Percentiles rank a stretch among this genome's conserved stretches.
These are phyloP conservation scores for Osmerus mordax DNA, from an alignment of 2,113 vertebrate genomes.

Conservation along the genomic window DNA sequence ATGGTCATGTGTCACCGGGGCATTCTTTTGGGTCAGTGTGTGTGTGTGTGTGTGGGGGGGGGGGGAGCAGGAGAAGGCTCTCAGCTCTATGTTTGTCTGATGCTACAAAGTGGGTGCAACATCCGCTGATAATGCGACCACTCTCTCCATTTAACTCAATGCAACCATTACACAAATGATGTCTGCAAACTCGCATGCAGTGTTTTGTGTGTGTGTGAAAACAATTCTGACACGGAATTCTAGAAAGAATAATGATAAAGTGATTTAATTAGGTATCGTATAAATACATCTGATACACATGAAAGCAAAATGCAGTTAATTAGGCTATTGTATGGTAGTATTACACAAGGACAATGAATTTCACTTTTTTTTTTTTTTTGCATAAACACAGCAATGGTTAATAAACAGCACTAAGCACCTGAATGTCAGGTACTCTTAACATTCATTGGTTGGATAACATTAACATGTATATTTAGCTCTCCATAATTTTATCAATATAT, in stretches of 20 bases:
- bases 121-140: constrained; percentile 31
- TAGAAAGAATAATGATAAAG: background rate
- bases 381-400: too few relatives aligned
- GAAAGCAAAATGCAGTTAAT: background rate
- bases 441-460: too few relatives aligned
- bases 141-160: background rate
- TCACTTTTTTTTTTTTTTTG: too few relatives aligned
- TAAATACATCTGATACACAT: constrained; percentile 30
- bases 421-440: too few relatives aligned
- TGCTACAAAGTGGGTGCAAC: constrained; percentile 21
- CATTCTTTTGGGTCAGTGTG: too few relatives aligned
- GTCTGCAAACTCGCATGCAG: background rate
- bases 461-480: too few relatives aligned
- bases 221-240: constrained; percentile 3
- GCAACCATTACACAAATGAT: background rate
- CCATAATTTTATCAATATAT: too few relatives aligned
- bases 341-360: too few relatives aligned
- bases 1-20: too few relatives aligned
- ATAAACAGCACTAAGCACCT: too few relatives aligned
- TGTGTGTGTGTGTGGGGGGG: background rate
- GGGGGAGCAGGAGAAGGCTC: background rate
- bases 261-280: constrained; percentile 28
- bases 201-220: background rate
- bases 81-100: background rate
- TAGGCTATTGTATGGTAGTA: background rate